phyloP scores from a whole-genome alignment of 2,797 vertebrate species.

The Gobio occitaniae region DNA sequence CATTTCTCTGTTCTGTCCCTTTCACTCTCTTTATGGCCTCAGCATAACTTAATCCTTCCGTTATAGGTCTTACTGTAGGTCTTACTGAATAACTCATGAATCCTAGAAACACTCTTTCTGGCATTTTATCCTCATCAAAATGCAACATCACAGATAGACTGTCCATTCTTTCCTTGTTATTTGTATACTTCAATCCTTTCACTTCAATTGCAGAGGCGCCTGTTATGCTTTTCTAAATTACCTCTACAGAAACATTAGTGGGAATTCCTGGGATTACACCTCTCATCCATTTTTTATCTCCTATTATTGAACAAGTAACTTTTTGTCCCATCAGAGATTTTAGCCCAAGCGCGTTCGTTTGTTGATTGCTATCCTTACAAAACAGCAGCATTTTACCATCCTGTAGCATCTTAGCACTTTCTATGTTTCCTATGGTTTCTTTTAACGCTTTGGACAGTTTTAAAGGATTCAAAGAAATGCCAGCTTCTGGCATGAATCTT shows the following conservation, averaged over 20 bases:
- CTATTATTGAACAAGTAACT: accelerated
- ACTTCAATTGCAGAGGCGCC: no score
- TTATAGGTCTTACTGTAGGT: no score
- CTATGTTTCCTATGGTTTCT: not conserved
- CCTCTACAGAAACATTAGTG: not conserved
- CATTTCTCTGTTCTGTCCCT: not conserved
- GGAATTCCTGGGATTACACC: not conserved
- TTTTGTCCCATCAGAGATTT: not conserved
- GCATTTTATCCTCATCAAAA: not conserved
- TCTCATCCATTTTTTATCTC: no score
- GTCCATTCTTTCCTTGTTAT: no score
- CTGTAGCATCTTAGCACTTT: not conserved
- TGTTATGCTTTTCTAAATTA: no score
- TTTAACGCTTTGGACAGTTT: no score
- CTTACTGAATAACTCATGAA: not conserved
- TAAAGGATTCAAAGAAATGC: not conserved
- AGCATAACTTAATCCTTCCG: not conserved
- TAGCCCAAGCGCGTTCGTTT: not conserved
- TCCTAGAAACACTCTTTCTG: not conserved
- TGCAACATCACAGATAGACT: not conserved
- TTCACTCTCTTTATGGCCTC: not conserved
- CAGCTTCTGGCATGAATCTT: no score
- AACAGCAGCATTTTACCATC: not conserved
- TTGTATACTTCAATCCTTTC: no score
- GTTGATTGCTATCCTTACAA: not conserved